These are phyloP conservation scores for Cerastis rubricosa DNA, from an alignment of 2,888 invertebrate genomes.

Conservation along the genomic window DNA sequence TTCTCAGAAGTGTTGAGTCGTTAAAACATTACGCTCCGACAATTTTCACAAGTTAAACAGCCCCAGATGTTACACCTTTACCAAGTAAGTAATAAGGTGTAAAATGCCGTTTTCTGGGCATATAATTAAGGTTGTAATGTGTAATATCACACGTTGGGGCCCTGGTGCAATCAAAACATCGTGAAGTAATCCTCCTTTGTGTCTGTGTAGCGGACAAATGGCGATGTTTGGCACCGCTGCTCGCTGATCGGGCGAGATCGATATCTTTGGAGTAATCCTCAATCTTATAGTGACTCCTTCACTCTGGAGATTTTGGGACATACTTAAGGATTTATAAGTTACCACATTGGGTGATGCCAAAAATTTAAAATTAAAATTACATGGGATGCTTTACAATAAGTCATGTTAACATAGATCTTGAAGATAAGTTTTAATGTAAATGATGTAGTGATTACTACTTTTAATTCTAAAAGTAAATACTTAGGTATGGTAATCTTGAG, in stretches of 20 bases:
- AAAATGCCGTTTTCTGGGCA: slow-evolving; percentile 38
- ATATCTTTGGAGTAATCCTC: slow-evolving; percentile 82
- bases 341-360: background rate
- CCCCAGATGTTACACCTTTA: slow-evolving; percentile 37
- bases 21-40: slow-evolving; percentile 82
- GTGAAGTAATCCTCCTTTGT: slow-evolving; percentile 84
- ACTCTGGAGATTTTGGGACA: slow-evolving; percentile 38
- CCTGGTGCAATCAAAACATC: slow-evolving; percentile 85
- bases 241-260: slow-evolving; percentile 72
- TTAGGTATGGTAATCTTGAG: slow-evolving; percentile 11
- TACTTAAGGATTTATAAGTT: background rate
- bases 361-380: background rate
- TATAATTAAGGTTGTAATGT: slow-evolving; percentile 41
- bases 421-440: slow-evolving; percentile 3
- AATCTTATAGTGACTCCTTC: slow-evolving; percentile 66
- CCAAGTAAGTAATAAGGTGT: slow-evolving; percentile 54
- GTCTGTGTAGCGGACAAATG: slow-evolving; percentile 76
- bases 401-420: slow-evolving; percentile 5
- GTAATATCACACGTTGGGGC: slow-evolving; percentile 70
- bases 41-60: slow-evolving; percentile 68
- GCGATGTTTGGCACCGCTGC: slow-evolving; percentile 72
- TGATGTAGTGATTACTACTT: background rate
- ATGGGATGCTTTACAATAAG: background rate
- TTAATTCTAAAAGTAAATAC: background rate
- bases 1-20: slow-evolving; percentile 82